Conservation (phyloP, 1,140 invertebrate genomes). For the Trichonephila clavipes region DNA sequence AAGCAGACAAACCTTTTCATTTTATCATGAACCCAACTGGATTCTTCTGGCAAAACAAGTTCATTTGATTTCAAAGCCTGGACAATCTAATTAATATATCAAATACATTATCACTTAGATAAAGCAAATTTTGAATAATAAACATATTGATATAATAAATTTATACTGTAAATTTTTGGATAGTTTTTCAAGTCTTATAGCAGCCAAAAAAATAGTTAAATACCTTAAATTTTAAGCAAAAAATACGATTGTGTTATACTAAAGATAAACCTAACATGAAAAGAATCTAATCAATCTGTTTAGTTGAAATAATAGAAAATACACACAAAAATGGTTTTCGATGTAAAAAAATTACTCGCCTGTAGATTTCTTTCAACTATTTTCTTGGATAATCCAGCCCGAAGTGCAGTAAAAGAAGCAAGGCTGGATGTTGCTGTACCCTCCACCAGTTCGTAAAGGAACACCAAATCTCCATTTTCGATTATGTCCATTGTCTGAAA, state of each 20-base stretch:
- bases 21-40: constrained; percentile 3
- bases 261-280: too few species aligned
- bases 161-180: neutral
- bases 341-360: constrained; percentile 78
- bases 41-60: constrained; percentile 24
- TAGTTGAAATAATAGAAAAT: neutral
- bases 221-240: neutral
- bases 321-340: neutral
- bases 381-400: constrained; percentile 81
- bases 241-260: neutral
- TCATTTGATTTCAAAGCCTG: neutral
- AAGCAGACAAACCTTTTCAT: neutral
- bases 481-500: constrained; percentile 84
- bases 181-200: neutral
- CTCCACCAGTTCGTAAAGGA: constrained; percentile 84
- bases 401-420: constrained; percentile 83
- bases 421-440: constrained; percentile 83
- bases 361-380: constrained; percentile 80
- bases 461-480: constrained; percentile 83
- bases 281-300: neutral
- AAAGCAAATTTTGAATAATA: neutral
- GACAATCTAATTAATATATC: neutral
- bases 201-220: too few species aligned
- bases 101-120: neutral
- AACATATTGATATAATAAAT: neutral